phyloP scores from a whole-genome alignment of 1,140 invertebrate genomes.

The Halesus radiatus region DNA sequence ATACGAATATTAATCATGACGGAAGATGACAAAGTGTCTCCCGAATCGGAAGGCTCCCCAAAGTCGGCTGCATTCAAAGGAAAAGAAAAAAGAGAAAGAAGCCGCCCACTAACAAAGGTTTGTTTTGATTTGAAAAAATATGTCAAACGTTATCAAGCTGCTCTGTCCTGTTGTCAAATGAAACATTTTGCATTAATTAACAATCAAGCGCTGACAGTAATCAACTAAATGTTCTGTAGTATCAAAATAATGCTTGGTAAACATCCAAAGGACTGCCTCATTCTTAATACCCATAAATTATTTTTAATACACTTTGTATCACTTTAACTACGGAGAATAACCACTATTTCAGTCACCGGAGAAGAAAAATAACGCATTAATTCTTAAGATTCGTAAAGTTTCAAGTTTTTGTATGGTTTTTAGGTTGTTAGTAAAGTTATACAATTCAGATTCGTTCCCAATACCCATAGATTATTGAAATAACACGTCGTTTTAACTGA shows the following conservation, averaged over 20 bases:
- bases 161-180: not conserved
- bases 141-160: not conserved
- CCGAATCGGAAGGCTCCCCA: slow-evolving; percentile 17
- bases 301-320: too few relatives aligned
- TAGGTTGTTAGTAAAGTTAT: too few relatives aligned
- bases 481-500: too few relatives aligned
- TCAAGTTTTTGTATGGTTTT: too few relatives aligned
- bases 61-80: slow-evolving; percentile 30
- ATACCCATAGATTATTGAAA: too few relatives aligned
- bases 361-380: too few relatives aligned
- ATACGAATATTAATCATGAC: slow-evolving; percentile 24
- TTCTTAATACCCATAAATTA: too few relatives aligned
- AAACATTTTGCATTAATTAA: not conserved
- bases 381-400: too few relatives aligned
- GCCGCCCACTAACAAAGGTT: slow-evolving; percentile 46
- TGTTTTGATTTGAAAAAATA: not conserved
- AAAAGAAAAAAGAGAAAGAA: slow-evolving; percentile 48
- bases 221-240: not conserved
- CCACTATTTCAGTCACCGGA: too few relatives aligned
- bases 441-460: too few relatives aligned
- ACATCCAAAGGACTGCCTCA: too few relatives aligned
- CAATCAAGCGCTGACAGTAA: not conserved
- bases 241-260: not conserved
- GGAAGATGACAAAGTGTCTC: slow-evolving; percentile 39
- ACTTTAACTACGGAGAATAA: too few relatives aligned